Conservation (phyloP, 2,888 invertebrate species). For the Electrophaes corylata region DNA sequence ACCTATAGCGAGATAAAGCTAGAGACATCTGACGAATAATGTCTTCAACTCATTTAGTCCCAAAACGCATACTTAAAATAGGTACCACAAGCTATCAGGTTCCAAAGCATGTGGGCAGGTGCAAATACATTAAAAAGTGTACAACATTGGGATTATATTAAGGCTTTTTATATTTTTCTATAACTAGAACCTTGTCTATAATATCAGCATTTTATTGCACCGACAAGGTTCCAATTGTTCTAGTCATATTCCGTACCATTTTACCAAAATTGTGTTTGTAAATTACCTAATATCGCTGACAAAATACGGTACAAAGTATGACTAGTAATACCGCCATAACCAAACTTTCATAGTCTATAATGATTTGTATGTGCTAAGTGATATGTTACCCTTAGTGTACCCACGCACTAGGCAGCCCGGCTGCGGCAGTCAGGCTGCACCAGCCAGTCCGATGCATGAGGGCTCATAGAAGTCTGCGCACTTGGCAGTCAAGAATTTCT, state of each 20-base stretch:
- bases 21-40: too few species aligned
- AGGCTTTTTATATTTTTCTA: slow-evolving; percentile 8
- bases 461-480: too few species aligned
- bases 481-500: too few species aligned
- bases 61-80: too few species aligned
- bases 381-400: too few species aligned
- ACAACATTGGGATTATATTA: slow-evolving; percentile 1
- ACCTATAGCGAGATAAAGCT: too few species aligned
- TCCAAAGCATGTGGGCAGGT: slow-evolving; percentile 6
- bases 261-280: slow-evolving; percentile 6
- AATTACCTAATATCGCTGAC: slow-evolving; percentile 9
- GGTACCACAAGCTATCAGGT: background rate
- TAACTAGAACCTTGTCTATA: slow-evolving; percentile 6
- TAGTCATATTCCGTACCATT: slow-evolving; percentile 17
- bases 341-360: too few species aligned
- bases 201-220: slow-evolving; percentile 26
- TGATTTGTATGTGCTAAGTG: too few species aligned
- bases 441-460: too few species aligned
- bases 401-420: too few species aligned
- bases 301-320: slow-evolving; percentile 17
- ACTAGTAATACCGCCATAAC: background rate
- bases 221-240: slow-evolving; percentile 29
- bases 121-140: slow-evolving; percentile 21
- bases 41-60: too few species aligned
- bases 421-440: too few species aligned